These are phyloP conservation scores for Tylochromis polylepis DNA, from an alignment of 2,113 vertebrate genomes.

Conservation along the genomic window DNA sequence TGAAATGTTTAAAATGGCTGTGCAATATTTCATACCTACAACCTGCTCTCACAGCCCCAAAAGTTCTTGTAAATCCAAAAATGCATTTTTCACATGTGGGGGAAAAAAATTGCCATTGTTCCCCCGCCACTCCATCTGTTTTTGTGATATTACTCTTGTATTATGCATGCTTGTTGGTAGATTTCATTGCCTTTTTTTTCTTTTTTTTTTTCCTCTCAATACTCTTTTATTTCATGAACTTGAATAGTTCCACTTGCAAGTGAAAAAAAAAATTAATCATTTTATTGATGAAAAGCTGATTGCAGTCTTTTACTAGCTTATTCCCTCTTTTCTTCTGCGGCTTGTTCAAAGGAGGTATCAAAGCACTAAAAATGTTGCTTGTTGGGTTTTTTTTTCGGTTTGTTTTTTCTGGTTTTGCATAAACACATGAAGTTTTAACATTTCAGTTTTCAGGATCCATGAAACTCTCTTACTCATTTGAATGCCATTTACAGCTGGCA, in stretches of 20 bases:
- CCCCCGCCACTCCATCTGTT: constrained; percentile 4
- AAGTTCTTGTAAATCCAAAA: neutral
- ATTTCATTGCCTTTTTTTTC: neutral
- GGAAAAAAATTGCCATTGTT: neutral
- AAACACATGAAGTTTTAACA: neutral
- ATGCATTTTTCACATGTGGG: neutral
- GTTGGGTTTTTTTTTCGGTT: neutral
- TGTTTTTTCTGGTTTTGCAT: neutral
- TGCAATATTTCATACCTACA: constrained; percentile 53
- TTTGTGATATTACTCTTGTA: neutral
- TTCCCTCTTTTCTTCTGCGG: neutral
- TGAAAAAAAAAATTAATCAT: constrained; percentile 24
- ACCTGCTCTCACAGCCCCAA: neutral
- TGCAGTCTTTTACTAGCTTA: constrained; percentile 15
- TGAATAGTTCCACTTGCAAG: constrained; percentile 26
- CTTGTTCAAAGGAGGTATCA: constrained; percentile 33
- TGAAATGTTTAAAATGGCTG: constrained; percentile 47
- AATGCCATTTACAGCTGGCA: constrained; percentile 10
- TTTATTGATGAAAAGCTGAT: constrained; percentile 47
- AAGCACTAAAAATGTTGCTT: neutral
- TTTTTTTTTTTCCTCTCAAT: constrained; percentile 4
- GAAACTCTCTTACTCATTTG: neutral
- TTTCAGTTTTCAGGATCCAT: neutral
- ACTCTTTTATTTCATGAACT: constrained; percentile 35
- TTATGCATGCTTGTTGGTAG: neutral